Percentiles rank a stretch among this genome's conserved stretches.
These are phyloP conservation scores for Ceratoteleas bidentatus DNA, from an alignment of 1,140 invertebrate species.

Conservation along the genomic window DNA sequence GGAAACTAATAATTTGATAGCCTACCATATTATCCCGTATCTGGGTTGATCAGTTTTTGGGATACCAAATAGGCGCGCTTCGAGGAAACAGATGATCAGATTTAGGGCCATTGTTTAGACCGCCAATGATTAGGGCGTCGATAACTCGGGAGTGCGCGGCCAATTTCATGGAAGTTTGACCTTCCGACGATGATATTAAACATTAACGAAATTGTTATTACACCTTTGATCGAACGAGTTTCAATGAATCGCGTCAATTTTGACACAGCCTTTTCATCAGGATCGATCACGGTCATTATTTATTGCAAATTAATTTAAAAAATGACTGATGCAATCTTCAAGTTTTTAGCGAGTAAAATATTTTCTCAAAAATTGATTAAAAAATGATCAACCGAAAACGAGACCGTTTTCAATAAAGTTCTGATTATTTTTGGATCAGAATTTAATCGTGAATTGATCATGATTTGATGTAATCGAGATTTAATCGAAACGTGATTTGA, in stretches of 20 bases:
- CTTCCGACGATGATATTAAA: constrained; percentile 15
- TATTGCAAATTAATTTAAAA: neutral
- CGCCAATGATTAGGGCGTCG: constrained; percentile 20
- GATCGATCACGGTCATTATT: neutral
- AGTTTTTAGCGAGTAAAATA: no score
- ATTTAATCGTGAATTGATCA: no score
- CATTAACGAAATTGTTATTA: constrained; percentile 31
- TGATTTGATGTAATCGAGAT: no score
- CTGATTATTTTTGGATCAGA: no score
- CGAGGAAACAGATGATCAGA: constrained; percentile 30
- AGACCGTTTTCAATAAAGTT: no score
- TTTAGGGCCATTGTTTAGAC: constrained; percentile 18
- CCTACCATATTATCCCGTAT: constrained; percentile 39
- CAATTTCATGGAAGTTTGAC: constrained; percentile 45
- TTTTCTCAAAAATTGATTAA: no score
- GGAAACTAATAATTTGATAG: constrained; percentile 49
- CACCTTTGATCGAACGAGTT: constrained; percentile 20
- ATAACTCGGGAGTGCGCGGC: constrained; percentile 26
- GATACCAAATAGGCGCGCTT: constrained; percentile 16
- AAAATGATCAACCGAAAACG: no score
- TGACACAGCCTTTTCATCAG: neutral
- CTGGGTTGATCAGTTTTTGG: constrained; percentile 42
- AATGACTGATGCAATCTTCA: no score
- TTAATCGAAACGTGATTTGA: no score
- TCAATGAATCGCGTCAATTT: constrained; percentile 1